Evolutionary conservation across 2,113 vertebrate genomes (phyloP), one percentile per base, ranked within the genome.

Genomic region (Zeus faber): DNA sequence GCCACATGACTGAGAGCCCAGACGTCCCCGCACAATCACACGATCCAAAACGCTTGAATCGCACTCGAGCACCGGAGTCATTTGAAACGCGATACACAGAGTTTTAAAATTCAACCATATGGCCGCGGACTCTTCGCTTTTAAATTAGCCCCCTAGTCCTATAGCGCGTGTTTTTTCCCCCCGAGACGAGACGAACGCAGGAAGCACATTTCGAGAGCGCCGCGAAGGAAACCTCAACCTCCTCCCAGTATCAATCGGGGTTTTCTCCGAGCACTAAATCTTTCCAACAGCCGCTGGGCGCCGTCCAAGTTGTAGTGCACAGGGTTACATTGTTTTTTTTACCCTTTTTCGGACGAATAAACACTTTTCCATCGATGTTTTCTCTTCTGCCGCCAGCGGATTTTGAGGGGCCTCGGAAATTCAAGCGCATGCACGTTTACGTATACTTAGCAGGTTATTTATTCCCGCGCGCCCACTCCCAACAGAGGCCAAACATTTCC

Each of bases 271-370:
- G 54, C 44, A 40, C 49, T 70, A 66, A 76, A 68, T 74, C 74
- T 71, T 80, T 85, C 62, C 80, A 68, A 81, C 74, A 76, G 62
- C 75, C 58, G n/a, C 57, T 52, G 16, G 77, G 69, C 77, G 55
- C 49, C 48, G 67, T 83, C 80, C 71, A 77, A 83, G 72, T 62
- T 64, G 58, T 45, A 68, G 60, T 73, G 60, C 67, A 67, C 61
- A 80, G 62, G 83, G 75, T 88, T 80, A 82, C 75, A 79, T 74
- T 80, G 61, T 84, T 74, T 79, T 84, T 76, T 77, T 79, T 74
- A 59, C 56, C 68, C 67, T 66, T 78, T 58, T 69, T 70, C 77
- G 43, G 48, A 56, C 73, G 49, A 58, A 76, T 62, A 72, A 81
- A 81, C 75, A 77, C 21, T 59, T 62, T 76, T 83, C 58, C 71